These are phyloP conservation scores for Drosophila gunungcola DNA, from an alignment of 1,140 invertebrate genomes.

Conservation along the genomic window DNA sequence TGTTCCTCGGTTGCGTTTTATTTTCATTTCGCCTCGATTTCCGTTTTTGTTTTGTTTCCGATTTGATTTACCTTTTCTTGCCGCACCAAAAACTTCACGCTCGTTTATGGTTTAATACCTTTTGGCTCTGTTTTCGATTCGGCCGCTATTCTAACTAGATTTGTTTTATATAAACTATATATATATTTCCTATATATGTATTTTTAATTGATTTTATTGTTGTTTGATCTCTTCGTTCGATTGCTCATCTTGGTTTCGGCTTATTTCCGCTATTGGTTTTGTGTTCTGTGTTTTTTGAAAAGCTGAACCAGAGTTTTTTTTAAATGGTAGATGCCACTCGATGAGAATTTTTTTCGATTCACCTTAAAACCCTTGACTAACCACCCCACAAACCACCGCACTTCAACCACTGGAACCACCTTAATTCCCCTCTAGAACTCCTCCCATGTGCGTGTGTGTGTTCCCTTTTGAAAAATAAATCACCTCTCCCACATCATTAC, in stretches of 20 bases:
- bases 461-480: conserved; percentile 11
- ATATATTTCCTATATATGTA: conserved; percentile 10
- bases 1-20: conserved; percentile 11
- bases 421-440: conserved; percentile 15
- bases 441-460: conserved; percentile 39
- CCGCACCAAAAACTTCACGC: conserved; percentile 49
- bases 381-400: conserved; percentile 36
- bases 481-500: conserved; percentile 21
- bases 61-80: conserved; percentile 16
- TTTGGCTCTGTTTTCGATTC: conserved; percentile 28
- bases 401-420: conserved; percentile 14
- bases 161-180: conserved; percentile 1
- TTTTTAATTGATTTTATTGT: conserved; percentile 1
- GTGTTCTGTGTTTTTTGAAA: conserved; percentile 33
- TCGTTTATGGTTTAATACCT: conserved; percentile 33
- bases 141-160: conserved; percentile 36
- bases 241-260: conserved; percentile 29
- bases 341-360: conserved; percentile 19
- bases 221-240: conserved; percentile 15
- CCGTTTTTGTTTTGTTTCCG: conserved; percentile 7
- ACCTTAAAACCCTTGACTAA: conserved; percentile 8
- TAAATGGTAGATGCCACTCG: conserved; percentile 37
- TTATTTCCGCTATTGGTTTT: conserved; percentile 44
- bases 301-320: conserved; percentile 32
- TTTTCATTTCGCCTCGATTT: conserved; percentile 3